Percentiles rank a stretch among this genome's conserved stretches.
Evolutionary conservation across 2,113 vertebrate genomes (phyloP).

Genomic region (Lophura nycthemera): DNA sequence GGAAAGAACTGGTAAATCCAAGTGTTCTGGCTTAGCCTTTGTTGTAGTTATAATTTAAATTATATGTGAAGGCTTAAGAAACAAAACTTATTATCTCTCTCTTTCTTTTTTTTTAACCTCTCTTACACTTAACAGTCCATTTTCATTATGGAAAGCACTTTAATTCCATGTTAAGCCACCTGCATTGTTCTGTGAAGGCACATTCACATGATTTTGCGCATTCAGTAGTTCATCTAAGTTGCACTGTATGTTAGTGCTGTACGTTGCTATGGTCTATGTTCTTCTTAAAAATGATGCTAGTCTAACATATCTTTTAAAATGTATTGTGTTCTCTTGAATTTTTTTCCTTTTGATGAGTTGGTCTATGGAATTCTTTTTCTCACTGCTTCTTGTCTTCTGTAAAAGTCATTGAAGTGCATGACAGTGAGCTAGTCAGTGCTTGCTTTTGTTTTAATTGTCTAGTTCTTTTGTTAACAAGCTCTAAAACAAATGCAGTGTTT

Average conservation of each 20-base stretch:
- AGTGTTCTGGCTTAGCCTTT: neutral
- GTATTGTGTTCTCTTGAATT: neutral
- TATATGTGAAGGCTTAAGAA: accelerated
- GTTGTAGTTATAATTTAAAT: neutral
- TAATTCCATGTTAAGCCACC: neutral
- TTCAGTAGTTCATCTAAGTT: neutral
- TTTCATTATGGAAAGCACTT: neutral
- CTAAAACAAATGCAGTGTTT: neutral
- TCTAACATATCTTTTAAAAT: neutral
- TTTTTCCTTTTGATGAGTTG: neutral
- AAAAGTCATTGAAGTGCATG: neutral
- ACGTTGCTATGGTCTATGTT: neutral
- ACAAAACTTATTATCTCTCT: neutral
- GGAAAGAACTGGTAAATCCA: neutral
- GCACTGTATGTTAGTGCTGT: neutral
- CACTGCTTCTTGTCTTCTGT: neutral
- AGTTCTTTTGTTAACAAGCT: neutral
- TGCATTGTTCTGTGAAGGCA: neutral
- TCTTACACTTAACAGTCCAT: accelerated
- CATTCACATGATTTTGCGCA: conserved; percentile 35
- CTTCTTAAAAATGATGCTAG: neutral
- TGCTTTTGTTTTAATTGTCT: neutral
- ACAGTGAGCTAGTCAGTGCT: neutral
- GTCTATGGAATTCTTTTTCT: neutral
- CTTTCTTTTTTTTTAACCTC: neutral